These are phyloP conservation scores for Macrotus californicus DNA, from an alignment of 2,113 vertebrate genomes.

Conservation along the genomic window DNA sequence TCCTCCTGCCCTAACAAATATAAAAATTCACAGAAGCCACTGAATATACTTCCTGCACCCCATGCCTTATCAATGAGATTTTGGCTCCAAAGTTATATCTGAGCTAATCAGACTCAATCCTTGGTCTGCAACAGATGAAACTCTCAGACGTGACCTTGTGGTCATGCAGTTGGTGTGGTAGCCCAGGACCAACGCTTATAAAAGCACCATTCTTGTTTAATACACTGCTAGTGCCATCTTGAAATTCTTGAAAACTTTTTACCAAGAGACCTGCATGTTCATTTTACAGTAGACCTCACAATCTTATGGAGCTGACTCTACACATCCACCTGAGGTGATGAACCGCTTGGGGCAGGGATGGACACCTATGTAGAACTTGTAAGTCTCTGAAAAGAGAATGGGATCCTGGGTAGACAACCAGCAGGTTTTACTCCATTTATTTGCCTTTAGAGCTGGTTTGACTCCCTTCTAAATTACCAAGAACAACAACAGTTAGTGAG, in stretches of 20 bases:
- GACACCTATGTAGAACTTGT: background rate
- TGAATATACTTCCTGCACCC: background rate
- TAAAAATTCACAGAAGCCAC: background rate
- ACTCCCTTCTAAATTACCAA: background rate
- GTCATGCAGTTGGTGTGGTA: rapidly evolving
- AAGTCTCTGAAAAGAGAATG: background rate
- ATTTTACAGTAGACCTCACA: background rate
- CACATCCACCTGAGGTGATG: background rate
- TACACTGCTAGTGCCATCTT: background rate
- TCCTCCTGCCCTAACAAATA: background rate
- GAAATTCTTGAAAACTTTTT: background rate
- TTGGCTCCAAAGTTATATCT: background rate
- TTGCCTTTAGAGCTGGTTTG: background rate
- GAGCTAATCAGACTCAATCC: background rate
- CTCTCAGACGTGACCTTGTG: background rate
- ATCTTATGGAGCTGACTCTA: background rate
- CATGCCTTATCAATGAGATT: background rate
- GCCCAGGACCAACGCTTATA: background rate
- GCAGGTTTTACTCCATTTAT: background rate
- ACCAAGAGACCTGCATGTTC: background rate
- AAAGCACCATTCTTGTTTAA: background rate
- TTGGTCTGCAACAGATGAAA: background rate
- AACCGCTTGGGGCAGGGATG: background rate
- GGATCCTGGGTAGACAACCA: rapidly evolving
- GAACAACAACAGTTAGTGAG: background rate